Evolutionary conservation across 2,113 vertebrate species (phyloP), one percentile per base, ranked within the genome.

Genomic region (Tricholaema leucomelas): DNA sequence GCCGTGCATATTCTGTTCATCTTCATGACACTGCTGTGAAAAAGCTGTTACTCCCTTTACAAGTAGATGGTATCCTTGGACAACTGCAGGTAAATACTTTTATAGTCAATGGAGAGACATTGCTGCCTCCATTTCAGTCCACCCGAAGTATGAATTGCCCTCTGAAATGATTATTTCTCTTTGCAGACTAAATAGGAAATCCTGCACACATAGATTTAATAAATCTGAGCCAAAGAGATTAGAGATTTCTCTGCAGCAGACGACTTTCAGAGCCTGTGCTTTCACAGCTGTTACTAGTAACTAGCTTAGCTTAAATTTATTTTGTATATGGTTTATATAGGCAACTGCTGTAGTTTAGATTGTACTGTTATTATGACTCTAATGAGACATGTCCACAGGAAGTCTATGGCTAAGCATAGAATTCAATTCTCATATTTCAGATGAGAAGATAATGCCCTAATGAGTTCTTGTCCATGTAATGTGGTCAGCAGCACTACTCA

Each of bases 191-290:
- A 94, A 88, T 63, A 92, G 94, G 90, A 92, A 96, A 94, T 93
- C 93, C 91, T 77, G 36, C 75, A 85, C 72, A 90, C 79, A 30
- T 59, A 89, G 92, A 95, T 96, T 91, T 94, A 93, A 93, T 95
- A 95, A 94, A 92, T 92, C 76, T 88, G 88, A 94, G 90, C 82
- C 94, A 94, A 94, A 94, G 80, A 96, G 94, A 95, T 96, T 95
- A 96, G 93, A 94, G 94, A 90, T 96, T 93, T 91, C 82, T 94
- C 90, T 92, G 90, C 46, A 90, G 94, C 95, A 94, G 94, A 92
- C 93, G 94, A 94, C 69, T 90, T 94, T 91, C 80, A 80, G 72
- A 92, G 90, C 65, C 80, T 91, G 61, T 92, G 72, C 82, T 95
- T 91, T 93, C 87, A 64, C 94, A 95, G 93, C 93, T 96, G 94